phyloP scores from a whole-genome alignment of 2,797 vertebrate genomes.

The Rhabdophis nuchalis region DNA sequence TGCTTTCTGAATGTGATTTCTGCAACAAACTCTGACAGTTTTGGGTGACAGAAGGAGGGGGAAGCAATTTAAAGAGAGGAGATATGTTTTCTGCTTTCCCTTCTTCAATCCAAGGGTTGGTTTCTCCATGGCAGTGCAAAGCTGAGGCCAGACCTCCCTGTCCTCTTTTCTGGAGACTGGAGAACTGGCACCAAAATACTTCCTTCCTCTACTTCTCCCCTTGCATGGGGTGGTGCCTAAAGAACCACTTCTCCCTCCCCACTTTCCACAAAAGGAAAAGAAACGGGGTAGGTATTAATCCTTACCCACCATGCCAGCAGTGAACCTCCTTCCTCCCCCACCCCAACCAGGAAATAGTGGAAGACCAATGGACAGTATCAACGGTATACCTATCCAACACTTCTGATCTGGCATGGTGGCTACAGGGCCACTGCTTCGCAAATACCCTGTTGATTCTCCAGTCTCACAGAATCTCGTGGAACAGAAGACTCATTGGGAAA shows the following conservation, averaged over 20 bases:
- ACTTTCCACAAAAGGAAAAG: neutral
- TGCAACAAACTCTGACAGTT: too few species aligned
- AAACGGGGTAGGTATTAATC: neutral
- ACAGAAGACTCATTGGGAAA: neutral
- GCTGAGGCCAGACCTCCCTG: neutral
- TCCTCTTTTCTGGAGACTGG: neutral
- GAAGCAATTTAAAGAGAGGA: neutral
- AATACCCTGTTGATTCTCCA: neutral
- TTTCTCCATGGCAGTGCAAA: neutral
- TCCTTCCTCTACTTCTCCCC: neutral
- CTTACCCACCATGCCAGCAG: neutral
- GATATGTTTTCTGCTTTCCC: neutral
- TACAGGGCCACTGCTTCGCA: neutral
- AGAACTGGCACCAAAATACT: neutral
- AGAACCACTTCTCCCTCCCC: neutral
- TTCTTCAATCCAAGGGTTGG: neutral
- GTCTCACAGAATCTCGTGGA: neutral
- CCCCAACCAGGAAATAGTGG: neutral
- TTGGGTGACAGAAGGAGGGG: neutral
- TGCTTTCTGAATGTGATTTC: too few species aligned
- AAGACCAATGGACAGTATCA: neutral
- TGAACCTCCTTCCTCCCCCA: neutral
- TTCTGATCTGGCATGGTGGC: neutral
- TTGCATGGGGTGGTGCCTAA: neutral
- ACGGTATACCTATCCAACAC: neutral